Evolutionary conservation across 2,888 invertebrate species (phyloP), one percentile per base, ranked within the genome.

Genomic region (Erebia ligea): DNA sequence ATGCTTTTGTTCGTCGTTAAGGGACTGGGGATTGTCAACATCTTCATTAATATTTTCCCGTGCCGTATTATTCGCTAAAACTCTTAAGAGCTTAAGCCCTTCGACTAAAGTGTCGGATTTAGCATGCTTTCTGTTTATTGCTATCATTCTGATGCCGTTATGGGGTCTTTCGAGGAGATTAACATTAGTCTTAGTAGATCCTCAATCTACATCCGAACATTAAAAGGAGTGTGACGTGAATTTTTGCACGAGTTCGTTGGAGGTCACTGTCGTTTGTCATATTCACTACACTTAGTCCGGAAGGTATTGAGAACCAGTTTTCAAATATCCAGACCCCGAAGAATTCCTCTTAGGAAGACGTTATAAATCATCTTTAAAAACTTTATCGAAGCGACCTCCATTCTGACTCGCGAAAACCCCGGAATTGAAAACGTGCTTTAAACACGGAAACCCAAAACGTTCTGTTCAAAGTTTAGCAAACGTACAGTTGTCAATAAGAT

Each of bases 31-130:
- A 85, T 83, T 87, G 87, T 88, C 83, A 85, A 88, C 89, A 88
- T 87, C 87, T 87, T 87, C 88, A 87, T 89, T 90, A 88, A 89
- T 88, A 87, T 86, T 86, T 84, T 81, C 82, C 76, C 79, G 75
- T 77, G 71, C 73, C 70, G 71, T 63, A 74, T 76, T 75, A 76
- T 74, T 70, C 73, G 71, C 73, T 74, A 74, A 75, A 76, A 73
- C 73, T 71, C 74, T 74, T 76, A 76, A 78, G 72, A 73, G 76
- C 77, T 80, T 80, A 79, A 80, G 58, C 76, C 76, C 72, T 75
- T 77, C 69, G 68, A 67, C 72, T 70, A 71, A 73, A 68, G 69
- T 72, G 72, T 76, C 73, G 75, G 71, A 73, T 77, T 75, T 73
- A 69, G 69, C 58, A 66, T 67, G 65, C 69, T 71, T 67, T 65